Percentiles rank a stretch among this genome's conserved stretches.
These are phyloP conservation scores for Lordiphosa clarofinis DNA, from an alignment of 1,140 invertebrate genomes.

Conservation along the genomic window DNA sequence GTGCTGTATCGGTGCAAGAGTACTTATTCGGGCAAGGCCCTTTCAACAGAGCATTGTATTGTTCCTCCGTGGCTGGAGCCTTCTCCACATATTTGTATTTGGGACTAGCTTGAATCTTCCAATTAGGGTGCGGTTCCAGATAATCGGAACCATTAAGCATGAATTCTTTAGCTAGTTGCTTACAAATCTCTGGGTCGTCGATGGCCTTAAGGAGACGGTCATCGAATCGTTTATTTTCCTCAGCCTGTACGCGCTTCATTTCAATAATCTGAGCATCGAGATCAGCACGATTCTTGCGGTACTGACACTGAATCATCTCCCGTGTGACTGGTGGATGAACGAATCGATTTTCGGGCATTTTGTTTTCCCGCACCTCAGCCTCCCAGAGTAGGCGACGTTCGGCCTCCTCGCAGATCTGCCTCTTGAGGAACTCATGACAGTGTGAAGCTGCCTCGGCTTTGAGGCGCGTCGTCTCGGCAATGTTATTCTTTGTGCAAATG, in stretches of 20 bases:
- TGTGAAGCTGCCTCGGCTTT: constrained; percentile 44
- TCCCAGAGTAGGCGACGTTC: constrained; percentile 48
- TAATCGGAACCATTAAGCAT: constrained; percentile 47
- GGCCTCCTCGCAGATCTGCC: constrained; percentile 62
- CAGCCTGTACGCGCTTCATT: constrained; percentile 57
- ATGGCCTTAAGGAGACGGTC: constrained; percentile 41
- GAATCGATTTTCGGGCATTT: constrained; percentile 69
- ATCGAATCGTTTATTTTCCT: constrained; percentile 49
- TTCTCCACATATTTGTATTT: constrained; percentile 35
- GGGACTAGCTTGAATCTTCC: constrained; percentile 57
- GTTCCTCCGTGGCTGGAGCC: constrained; percentile 15
- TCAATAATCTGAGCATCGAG: constrained; percentile 59
- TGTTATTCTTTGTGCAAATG: constrained; percentile 60
- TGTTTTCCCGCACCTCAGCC: constrained; percentile 51
- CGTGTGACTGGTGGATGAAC: constrained; percentile 52
- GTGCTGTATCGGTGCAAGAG: constrained; percentile 28
- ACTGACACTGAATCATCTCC: constrained; percentile 27
- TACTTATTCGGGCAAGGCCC: constrained; percentile 29
- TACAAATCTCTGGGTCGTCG: constrained; percentile 54
- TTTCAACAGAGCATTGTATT: constrained; percentile 16
- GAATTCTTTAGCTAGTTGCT: constrained; percentile 44
- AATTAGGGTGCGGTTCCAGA: constrained; percentile 64
- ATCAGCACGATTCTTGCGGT: constrained; percentile 33
- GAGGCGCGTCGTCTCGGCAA: constrained; percentile 26
- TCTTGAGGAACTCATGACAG: constrained; percentile 44